Percentiles rank a stretch among this genome's conserved stretches.
phyloP scores from a whole-genome alignment of 2,888 invertebrate species.

The Catonia carolina region DNA sequence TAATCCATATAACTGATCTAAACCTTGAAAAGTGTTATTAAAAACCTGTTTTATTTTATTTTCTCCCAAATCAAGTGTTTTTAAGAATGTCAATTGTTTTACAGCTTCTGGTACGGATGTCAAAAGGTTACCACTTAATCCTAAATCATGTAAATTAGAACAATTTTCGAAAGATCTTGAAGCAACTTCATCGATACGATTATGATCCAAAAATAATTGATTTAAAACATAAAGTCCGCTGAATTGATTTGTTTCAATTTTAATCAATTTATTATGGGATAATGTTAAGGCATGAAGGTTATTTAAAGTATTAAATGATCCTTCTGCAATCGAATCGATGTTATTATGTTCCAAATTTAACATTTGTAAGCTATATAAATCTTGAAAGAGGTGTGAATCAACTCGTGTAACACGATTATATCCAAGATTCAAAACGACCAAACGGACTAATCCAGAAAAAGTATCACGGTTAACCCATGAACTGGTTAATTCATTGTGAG shows the following conservation, averaged over 20 bases:
- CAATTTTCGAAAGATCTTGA: slow-evolving; percentile 79
- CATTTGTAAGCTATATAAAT: slow-evolving; percentile 77
- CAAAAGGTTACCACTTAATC: slow-evolving; percentile 79
- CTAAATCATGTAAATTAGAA: slow-evolving; percentile 79
- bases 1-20: slow-evolving; percentile 79
- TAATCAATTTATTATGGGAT: slow-evolving; percentile 77
- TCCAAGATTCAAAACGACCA: slow-evolving; percentile 77
- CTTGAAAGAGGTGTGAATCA: slow-evolving; percentile 77
- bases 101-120: slow-evolving; percentile 74
- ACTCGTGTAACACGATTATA: slow-evolving; percentile 76
- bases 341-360: slow-evolving; percentile 80
- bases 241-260: slow-evolving; percentile 71
- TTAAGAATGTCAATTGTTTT: slow-evolving; percentile 71
- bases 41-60: slow-evolving; percentile 78
- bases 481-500: slow-evolving; percentile 76
- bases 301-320: slow-evolving; percentile 78
- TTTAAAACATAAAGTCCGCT: slow-evolving; percentile 77
- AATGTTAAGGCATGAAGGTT: slow-evolving; percentile 84
- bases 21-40: slow-evolving; percentile 77
- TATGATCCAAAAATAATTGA: slow-evolving; percentile 78
- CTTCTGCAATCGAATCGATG: slow-evolving; percentile 78
- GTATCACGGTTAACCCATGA: slow-evolving; percentile 78
- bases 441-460: slow-evolving; percentile 74
- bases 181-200: slow-evolving; percentile 70
- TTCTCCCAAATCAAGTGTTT: slow-evolving; percentile 84